Evolutionary conservation across 2,113 vertebrate genomes (phyloP).

Genomic region (Rhea americana): DNA sequence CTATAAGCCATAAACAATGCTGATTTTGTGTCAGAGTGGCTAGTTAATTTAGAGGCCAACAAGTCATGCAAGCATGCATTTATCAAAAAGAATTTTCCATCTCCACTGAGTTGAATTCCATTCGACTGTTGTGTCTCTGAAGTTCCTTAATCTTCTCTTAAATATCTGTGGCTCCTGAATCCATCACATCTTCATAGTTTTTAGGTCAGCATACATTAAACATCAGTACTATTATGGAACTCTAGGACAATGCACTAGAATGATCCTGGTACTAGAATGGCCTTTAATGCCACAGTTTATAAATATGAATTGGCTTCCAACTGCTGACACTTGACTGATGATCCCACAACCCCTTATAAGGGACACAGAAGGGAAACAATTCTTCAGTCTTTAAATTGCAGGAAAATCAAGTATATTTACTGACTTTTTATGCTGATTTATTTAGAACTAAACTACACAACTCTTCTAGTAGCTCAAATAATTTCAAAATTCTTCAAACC

Average conservation of each 20-base stretch:
- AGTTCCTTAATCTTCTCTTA: neutral
- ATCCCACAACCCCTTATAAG: neutral
- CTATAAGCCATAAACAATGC: neutral
- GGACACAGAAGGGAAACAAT: neutral
- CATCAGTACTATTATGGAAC: neutral
- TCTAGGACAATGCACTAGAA: neutral
- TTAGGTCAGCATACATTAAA: neutral
- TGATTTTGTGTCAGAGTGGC: neutral
- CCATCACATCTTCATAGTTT: neutral
- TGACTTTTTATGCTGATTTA: neutral
- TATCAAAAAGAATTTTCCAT: neutral
- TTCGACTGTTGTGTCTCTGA: neutral
- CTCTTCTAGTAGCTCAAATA: neutral
- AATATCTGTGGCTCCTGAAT: neutral
- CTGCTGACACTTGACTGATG: neutral
- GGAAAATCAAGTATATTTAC: neutral
- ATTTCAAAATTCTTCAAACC: neutral
- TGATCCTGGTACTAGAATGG: neutral
- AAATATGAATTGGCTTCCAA: neutral
- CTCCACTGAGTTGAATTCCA: neutral
- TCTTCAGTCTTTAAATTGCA: neutral
- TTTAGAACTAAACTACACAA: neutral
- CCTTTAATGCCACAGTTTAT: neutral
- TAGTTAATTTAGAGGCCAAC: neutral
- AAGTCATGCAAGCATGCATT: rapidly evolving